Base-by-base conservation (phyloP, 2,888 invertebrate genomes). In the Oxystoma pomonae region DNA sequence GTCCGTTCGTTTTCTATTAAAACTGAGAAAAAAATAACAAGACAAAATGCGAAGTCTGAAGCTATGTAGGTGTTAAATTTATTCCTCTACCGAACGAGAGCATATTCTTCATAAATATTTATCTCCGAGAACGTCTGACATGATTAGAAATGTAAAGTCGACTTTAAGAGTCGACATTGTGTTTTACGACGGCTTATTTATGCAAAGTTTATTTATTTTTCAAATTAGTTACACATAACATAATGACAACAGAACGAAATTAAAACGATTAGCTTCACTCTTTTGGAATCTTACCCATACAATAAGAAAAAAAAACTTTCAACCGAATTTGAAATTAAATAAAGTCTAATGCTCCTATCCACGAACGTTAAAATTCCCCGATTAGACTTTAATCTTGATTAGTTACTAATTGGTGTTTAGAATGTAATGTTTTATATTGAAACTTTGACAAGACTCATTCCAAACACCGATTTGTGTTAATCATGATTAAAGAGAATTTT, bases 11-110 rank as follows among this genome's bases (percentile, higher is more conserved):
- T 3, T 12, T 35, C 35, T 35, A 35, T 7, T 35, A 35, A 35
- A 35, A 35, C 3, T 35, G 12, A 35, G 12, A 35, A 35, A 35
- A 35, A 35, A 35, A 35, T 35, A 35, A 35, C 35, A 35, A 35
- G 5, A 12, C 35, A 35, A 35, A 35, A 35, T 35, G 35, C 35
- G 12, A 35, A 35, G 12, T 35, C 35, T 35, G 35, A 35, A 35
- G 35, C 35, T 35, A 35, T 35, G 69, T 69, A 68, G 69, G 69
- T 67, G 69, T 66, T 65, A 66, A 64, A 63, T 65, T 65, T 61
- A 65, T 65, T 59, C 53, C 57, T 53, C 55, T 20, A 62, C 55
- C 52, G 51, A 59, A 63, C 61, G 60, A 21, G 57, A 56, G 57
- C 55, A 57, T 59, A 63, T 65, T 53, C 55, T 65, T 65, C 60